Conservation (phyloP, 2,888 invertebrate species). For the Oasisia sp. region DNA sequence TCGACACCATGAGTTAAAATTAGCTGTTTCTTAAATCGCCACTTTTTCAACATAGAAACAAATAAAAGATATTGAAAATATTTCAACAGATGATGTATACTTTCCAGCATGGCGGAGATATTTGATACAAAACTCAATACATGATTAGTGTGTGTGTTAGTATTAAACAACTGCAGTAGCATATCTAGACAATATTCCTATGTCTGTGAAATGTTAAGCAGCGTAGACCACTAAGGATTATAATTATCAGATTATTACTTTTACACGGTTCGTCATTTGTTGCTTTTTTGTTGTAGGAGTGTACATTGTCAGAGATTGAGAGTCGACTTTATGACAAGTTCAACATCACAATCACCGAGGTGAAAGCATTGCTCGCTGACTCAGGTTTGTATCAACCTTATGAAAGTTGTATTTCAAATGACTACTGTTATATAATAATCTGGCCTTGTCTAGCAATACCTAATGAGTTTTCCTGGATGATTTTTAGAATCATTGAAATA, state of each 20-base stretch:
- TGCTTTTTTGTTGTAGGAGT: slow-evolving; percentile 67
- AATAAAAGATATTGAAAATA: too few relatives aligned
- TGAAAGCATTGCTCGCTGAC: slow-evolving; percentile 75
- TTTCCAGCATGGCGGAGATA: too few relatives aligned
- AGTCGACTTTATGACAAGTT: slow-evolving; percentile 82
- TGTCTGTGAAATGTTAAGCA: too few relatives aligned
- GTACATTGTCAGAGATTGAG: slow-evolving; percentile 84
- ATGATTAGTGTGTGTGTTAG: neutral
- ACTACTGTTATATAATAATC: neutral
- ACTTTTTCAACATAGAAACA: too few relatives aligned
- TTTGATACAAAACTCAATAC: too few relatives aligned
- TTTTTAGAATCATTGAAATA: too few relatives aligned
- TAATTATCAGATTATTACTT: neutral
- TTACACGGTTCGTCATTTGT: neutral
- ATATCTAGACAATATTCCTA: neutral
- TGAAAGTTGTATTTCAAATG: neutral
- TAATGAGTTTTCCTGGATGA: too few relatives aligned
- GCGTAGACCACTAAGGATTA: neutral
- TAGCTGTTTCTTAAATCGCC: too few relatives aligned
- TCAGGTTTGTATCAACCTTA: slow-evolving; percentile 65
- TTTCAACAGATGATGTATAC: too few relatives aligned
- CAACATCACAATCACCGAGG: slow-evolving; percentile 76
- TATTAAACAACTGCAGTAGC: neutral
- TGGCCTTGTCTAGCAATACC: neutral
- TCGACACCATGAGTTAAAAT: too few relatives aligned